Base-by-base conservation (phyloP, 1,140 invertebrate genomes). In the Xylocopa sonorina region DNA sequence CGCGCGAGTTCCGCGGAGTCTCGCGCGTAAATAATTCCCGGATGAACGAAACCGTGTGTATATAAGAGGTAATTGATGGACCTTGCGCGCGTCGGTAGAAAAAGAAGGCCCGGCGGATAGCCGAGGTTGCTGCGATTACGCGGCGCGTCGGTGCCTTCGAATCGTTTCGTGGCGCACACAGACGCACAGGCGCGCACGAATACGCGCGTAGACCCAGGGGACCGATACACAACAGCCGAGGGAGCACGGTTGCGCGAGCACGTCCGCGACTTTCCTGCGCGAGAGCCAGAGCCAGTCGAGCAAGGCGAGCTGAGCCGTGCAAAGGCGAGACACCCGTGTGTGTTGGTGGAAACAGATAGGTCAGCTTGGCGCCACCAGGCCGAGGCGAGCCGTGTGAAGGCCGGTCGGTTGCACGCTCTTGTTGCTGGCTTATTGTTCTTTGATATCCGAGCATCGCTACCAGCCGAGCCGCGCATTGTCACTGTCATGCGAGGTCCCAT, bases 311-410 rank as follows among this genome's bases (percentile, higher is more conserved):
- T 62, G 79, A 78, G n/a, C n/a, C 78, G 79, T 71, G 64, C 64
- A 67, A 34, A 78, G 67, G 68, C 57, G 66, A 64, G 82, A 51
- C 46, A n/a, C n/a, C n/a, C n/a, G n/a, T n/a, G 66, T 53, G 66
- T 75, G 76, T 84, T 80, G 75, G 83, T 78, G 77, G 81, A 87
- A 69, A 77, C 85, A 87, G 88, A 89, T 89, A 89, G 88, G 88
- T 89, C 88, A 89, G 88, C 88, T 89, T 89, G 88, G 88, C 88
- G 88, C 88, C 88, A 88, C 87, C 87, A 72, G 82, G 82, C 85
- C 82, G 87, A 81, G 84, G 69, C 82, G 75, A 85, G 85, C 64
- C 87, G 66, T 80, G 86, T 82, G 88, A 89, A 88, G 85, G 87
- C 81, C 88, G 84, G 53, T 85, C 73, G 85, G 81, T 86, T 69